phyloP scores from a whole-genome alignment of 2,888 invertebrate species.

The Nephrotoma guestfalica region DNA sequence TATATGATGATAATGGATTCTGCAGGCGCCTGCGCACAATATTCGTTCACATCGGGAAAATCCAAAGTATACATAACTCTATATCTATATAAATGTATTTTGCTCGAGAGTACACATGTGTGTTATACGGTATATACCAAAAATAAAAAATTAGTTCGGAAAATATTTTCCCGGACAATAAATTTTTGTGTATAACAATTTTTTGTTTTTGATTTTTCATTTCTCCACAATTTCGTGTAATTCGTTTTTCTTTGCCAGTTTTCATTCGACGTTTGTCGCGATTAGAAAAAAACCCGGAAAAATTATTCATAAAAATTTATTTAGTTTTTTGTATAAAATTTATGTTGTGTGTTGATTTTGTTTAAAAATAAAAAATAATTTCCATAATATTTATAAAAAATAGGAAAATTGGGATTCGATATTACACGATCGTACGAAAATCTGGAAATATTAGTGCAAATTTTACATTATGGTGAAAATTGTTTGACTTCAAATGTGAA shows the following conservation, averaged over 20 bases:
- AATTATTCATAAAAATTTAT: background rate
- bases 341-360: background rate
- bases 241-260: constrained; percentile 4
- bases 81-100: background rate
- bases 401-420: background rate
- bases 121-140: background rate
- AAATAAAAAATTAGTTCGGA: background rate
- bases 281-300: background rate
- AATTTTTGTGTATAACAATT: background rate
- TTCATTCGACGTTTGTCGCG: constrained; percentile 2
- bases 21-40: background rate
- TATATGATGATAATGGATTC: background rate
- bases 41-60: background rate
- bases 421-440: background rate
- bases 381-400: background rate
- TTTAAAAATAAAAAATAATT: background rate
- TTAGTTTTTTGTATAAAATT: background rate
- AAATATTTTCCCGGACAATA: background rate
- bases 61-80: background rate
- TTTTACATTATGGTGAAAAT: background rate
- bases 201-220: constrained; percentile 1
- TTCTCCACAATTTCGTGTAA: background rate
- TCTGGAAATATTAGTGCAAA: background rate
- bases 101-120: background rate
- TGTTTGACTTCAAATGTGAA: background rate